Base-by-base conservation (phyloP, 2,888 invertebrate species). In the Sthenelais limicola region DNA sequence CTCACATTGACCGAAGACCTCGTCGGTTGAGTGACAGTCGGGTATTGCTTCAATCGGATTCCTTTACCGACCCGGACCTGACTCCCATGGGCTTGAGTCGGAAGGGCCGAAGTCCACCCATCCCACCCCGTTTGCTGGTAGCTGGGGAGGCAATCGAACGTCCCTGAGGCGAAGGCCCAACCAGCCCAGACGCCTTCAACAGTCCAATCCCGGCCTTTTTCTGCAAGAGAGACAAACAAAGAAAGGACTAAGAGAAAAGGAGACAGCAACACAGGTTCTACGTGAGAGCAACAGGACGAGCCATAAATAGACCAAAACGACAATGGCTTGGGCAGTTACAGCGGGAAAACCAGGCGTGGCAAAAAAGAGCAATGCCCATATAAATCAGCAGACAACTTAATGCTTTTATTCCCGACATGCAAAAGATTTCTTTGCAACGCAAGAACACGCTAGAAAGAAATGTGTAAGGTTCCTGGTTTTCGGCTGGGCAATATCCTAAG, bases 121-220 rank as follows among this genome's bases (percentile, higher is more conserved):
- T 28, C 18, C 47, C 48, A n/a, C 28, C 15, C 28, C 67, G 26
- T 48, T 43, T 21, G 24, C 62, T 62, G 62, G 62, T 38, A 5
- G 67, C 48, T 30, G 67, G 48, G 30, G 47, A 43, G 21, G 47
- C 28, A 32, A 43, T n/a, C 32, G 67, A 67, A n/a, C 28, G 48
- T 21, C 67, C 67, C 30, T 48, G 48, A 18, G 47, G 28, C 7
- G 38, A 38, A 18, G 43, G 38, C 26, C 52, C 52, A 18, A 67
- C 51, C 66, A 66, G 38, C 43, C 52, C 52, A 7, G 73, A 52
- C 30, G 73, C 58, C 58, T 66, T 68, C 18, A 58, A 49, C 48
- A 73, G 26, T 33, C 68, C 54, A 26, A 54, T 32, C 0, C 56
- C 73, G 4, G 48, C 49, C 56, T 69, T 73, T 69, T 73, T 73